phyloP scores from a whole-genome alignment of 2,113 vertebrate species.

The Austrofundulus limnaeus region DNA sequence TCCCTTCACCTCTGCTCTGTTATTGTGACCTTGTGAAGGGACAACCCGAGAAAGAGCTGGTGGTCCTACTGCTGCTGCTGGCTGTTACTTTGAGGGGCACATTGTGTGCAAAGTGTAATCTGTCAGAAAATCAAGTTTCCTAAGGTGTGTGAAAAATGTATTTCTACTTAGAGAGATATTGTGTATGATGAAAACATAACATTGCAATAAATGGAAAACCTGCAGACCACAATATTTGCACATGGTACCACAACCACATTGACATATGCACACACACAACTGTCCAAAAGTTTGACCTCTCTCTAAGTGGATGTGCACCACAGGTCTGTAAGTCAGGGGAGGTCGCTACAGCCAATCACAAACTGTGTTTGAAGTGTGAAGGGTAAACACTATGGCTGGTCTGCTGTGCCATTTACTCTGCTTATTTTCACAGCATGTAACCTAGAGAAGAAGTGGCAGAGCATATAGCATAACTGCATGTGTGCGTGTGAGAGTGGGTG shows the following conservation, averaged over 20 bases:
- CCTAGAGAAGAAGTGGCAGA: slow-evolving; percentile 49
- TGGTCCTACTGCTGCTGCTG: slow-evolving; percentile 40
- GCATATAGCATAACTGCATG: slow-evolving; percentile 45
- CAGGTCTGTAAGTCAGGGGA: slow-evolving; percentile 65
- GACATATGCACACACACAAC: slow-evolving; percentile 22
- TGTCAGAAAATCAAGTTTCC: slow-evolving; percentile 30
- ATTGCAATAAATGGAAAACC: slow-evolving; percentile 31
- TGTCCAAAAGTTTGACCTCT: slow-evolving; percentile 58
- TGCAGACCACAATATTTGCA: slow-evolving; percentile 24
- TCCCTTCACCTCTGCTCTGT: slow-evolving; percentile 82
- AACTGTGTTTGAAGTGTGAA: slow-evolving; percentile 75
- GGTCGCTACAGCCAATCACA: slow-evolving; percentile 75
- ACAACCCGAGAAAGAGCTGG: slow-evolving; percentile 51
- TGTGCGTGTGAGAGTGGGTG: slow-evolving; percentile 27
- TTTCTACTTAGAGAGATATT: slow-evolving; percentile 14
- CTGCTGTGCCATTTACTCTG: slow-evolving; percentile 72
- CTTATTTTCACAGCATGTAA: slow-evolving; percentile 75
- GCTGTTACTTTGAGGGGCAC: slow-evolving; percentile 37
- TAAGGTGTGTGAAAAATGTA: slow-evolving; percentile 34
- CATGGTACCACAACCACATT: slow-evolving; percentile 1
- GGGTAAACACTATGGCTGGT: slow-evolving; percentile 70
- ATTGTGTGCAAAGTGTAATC: slow-evolving; percentile 49
- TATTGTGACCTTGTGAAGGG: slow-evolving; percentile 73
- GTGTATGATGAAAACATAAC: slow-evolving; percentile 17
- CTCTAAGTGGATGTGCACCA: slow-evolving; percentile 69